Evolutionary conservation across 2,113 vertebrate genomes (phyloP), one percentile per base, ranked within the genome.

Genomic region (Nothoprocta pentlandii): DNA sequence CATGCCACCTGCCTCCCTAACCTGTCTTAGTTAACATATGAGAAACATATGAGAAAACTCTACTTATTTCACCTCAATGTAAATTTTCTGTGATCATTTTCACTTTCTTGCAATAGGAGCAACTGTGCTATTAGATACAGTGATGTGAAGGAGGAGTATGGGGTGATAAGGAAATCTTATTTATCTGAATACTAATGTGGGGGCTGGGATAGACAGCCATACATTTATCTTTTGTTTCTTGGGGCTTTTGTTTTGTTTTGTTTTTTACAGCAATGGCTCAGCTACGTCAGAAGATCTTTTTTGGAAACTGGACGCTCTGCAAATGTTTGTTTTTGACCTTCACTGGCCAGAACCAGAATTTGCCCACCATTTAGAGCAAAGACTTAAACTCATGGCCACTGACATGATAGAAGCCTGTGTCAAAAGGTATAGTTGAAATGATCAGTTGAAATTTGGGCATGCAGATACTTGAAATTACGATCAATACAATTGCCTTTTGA

Each of bases 331-430:
- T 77, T 95, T 98, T 97, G 99, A 99, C 96, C 98, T 99, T 25
- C 98, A 99, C 91, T 99, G 99, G 99, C 99, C 99, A 39, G 99
- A 99, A 97, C 98, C 98, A 19, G 99, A 99, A 97, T 99, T 99
- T 96, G 98, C 99, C 89, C 98, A 98, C 95, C 99, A 99, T 92
- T 98, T 99, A 97, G 99, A 99, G 95, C 99, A 99, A 92, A 98
- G 99, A 80, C 99, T 99, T 85, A 99, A 99, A 95, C 98, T 99
- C 85, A 99, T 99, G 99, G 99, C 99, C 95, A 98, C 99, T 96
- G 99, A 99, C 96, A 99, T 99, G 99, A 99, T 99, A 97, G 99
- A 99, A 96, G 99, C 99, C 95, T 99, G 99, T 41, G 98, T 99
- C 80, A 99, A 99, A 98, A 99, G 99, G 99, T 99, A 98, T 64